Evolutionary conservation across 2,113 vertebrate species (phyloP).

Genomic region (Mormoops blainvillei): DNA sequence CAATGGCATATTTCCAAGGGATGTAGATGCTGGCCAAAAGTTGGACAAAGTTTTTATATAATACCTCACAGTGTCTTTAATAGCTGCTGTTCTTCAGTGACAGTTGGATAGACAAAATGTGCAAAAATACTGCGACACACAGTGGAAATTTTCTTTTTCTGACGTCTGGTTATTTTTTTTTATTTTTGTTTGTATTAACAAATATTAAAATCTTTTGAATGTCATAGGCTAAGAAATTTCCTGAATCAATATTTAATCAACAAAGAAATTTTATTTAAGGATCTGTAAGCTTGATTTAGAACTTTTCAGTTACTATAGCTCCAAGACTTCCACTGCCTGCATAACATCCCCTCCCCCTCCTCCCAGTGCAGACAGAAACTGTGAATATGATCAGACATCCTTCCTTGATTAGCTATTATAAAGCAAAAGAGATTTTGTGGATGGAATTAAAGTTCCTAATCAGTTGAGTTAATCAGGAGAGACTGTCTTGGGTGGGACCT

Average conservation of each 20-base stretch:
- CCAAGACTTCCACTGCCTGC: too few species aligned
- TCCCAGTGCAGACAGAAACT: fast-evolving
- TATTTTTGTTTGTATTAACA: background rate
- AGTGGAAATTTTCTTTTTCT: background rate
- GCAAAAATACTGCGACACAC: background rate
- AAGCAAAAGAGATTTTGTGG: background rate
- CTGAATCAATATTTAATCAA: background rate
- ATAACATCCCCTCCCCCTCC: fast-evolving
- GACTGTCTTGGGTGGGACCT: background rate
- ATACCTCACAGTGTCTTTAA: background rate
- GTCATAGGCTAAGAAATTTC: background rate
- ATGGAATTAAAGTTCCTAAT: background rate
- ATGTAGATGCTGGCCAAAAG: fast-evolving
- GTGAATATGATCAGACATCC: too few species aligned
- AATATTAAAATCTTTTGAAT: background rate
- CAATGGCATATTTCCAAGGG: background rate
- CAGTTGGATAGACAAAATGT: background rate
- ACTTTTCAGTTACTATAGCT: background rate
- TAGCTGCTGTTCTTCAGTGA: background rate
- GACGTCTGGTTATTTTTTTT: background rate
- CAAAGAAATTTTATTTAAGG: background rate
- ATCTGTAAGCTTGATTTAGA: background rate
- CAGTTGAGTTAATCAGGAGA: background rate
- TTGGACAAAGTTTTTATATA: background rate
- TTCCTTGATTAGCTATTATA: background rate